Evolutionary conservation across 2,888 invertebrate genomes (phyloP), one percentile per base, ranked within the genome.

Genomic region (Nomada ruficornis): DNA sequence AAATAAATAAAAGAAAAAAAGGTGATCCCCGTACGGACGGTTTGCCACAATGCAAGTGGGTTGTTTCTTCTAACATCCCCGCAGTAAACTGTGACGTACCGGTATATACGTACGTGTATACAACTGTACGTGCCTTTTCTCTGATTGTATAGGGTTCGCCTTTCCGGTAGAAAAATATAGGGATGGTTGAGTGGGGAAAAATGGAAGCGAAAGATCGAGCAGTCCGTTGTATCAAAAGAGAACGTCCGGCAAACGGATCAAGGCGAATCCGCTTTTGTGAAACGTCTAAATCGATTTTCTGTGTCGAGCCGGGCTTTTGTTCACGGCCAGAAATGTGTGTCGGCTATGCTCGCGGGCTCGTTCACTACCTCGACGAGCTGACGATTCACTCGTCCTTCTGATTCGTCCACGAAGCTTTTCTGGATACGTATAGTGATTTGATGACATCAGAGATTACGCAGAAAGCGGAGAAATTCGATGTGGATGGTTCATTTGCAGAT

Each of bases 271-370:
- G 62, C 71, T 69, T 70, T 75, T 80, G 81, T 84, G 72, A 77
- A 80, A 84, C 77, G 78, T 68, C 63, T 62, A 77, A 74, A 72
- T 81, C 80, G 81, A 87, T 84, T 82, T 83, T 82, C 86, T 77
- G 82, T 84, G 85, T 83, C 88, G 77, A 82, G 74, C 79, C 80
- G 26, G 73, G 63, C 47, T 85, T 82, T 75, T 75, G 47, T 60
- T 63, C 47, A 47, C 15, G 47, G 13, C n/a, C 44, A 55, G 60
- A 52, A 71, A 71, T 60, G 70, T 62, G 60, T 71, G 50, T 71
- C 59, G 70, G 15, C 60, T 36, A 20, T 62, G 70, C 70, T 71
- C 18, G 60, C 70, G 70, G 70, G 60, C 60, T 71, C 18, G 26
- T 20, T 4, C 10, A 20, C 29, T 10, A 20, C 60, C 11, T 26